Conservation (phyloP, 2,797 vertebrate genomes). For the Pterois miles region DNA sequence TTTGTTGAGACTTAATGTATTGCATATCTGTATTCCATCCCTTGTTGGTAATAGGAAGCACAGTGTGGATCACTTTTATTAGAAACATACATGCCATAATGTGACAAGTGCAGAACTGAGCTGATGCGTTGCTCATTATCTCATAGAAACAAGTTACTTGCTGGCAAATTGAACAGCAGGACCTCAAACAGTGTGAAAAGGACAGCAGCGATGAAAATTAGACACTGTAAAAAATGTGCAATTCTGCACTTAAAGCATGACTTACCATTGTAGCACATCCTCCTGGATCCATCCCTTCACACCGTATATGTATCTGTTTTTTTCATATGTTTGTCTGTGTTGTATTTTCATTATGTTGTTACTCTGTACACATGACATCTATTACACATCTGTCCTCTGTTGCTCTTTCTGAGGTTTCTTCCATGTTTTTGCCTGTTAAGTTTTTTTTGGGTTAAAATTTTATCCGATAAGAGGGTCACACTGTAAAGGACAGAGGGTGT, state of each 20-base stretch:
- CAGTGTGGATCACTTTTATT: neutral
- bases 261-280: no score
- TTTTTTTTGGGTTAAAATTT: no score
- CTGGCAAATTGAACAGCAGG: constrained; percentile 3
- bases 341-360: no score
- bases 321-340: no score
- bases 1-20: neutral
- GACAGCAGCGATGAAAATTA: neutral
- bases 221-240: neutral
- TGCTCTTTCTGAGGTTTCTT: no score
- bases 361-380: no score
- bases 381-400: no score
- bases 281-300: no score
- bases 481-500: no score
- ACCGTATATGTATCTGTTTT: no score
- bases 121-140: neutral
- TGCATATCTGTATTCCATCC: neutral
- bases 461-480: no score
- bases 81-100: neutral
- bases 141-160: neutral
- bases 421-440: no score
- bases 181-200: neutral
- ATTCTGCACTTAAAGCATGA: neutral
- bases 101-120: neutral
- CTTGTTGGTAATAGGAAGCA: neutral